Conservation (phyloP, 2,113 vertebrate genomes). For the Misgurnus mizolepis region DNA sequence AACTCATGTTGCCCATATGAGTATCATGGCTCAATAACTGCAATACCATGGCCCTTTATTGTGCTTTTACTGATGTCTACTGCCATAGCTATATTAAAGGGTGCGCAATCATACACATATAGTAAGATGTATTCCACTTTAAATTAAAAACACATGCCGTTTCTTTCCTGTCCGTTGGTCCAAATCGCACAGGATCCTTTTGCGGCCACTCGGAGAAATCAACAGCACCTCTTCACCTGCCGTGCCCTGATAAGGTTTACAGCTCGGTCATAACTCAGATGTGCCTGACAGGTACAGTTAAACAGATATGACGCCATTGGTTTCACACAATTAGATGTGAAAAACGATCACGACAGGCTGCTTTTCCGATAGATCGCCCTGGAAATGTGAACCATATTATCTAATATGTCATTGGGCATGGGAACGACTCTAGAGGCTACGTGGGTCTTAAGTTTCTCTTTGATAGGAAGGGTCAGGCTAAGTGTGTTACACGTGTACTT, state of each 20-base stretch:
- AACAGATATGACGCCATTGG: conserved; percentile 1
- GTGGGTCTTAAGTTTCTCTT: conserved; percentile 15
- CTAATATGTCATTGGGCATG: not conserved
- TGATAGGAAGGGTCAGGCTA: conserved; percentile 20
- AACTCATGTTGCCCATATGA: no score
- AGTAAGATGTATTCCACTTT: conserved; percentile 72
- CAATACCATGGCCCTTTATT: conserved; percentile 15
- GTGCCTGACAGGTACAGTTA: conserved; percentile 9
- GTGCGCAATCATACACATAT: conserved; percentile 68
- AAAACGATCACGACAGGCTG: conserved; percentile 7
- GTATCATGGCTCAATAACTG: not conserved
- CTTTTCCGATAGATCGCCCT: not conserved
- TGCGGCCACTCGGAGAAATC: not conserved
- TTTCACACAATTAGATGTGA: conserved; percentile 26
- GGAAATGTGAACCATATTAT: not conserved
- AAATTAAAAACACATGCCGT: conserved; percentile 73
- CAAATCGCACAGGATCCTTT: conserved; percentile 59
- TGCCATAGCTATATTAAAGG: conserved; percentile 67
- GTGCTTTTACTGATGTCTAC: conserved; percentile 71
- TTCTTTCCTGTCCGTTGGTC: conserved; percentile 47
- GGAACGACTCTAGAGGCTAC: not conserved
- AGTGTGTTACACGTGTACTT: conserved; percentile 49
- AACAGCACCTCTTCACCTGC: conserved; percentile 12
- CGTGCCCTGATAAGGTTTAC: conserved; percentile 8
- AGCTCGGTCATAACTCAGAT: conserved; percentile 12